Evolutionary conservation across 2,888 invertebrate genomes (phyloP).

Genomic region (Andrena flavipes): DNA sequence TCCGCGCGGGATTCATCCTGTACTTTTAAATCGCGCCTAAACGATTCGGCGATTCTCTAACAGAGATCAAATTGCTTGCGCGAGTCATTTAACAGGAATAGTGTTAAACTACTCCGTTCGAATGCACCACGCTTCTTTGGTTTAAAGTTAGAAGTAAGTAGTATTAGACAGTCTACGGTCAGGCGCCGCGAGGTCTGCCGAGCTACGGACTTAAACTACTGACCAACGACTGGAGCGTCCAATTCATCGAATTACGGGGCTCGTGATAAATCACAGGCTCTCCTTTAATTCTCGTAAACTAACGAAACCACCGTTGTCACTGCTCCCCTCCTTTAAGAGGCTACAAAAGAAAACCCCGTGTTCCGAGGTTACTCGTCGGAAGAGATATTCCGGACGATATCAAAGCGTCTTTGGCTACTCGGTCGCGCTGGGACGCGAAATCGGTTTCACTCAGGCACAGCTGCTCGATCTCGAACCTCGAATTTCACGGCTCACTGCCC

Average conservation of each 20-base stretch:
- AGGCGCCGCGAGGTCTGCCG: too few relatives aligned
- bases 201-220: too few relatives aligned
- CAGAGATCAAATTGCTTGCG: neutral
- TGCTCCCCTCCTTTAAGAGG: neutral
- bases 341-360: neutral
- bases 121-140: neutral
- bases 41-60: neutral
- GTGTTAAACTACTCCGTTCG: neutral
- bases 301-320: too few relatives aligned
- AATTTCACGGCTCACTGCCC: constrained; percentile 44
- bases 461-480: constrained; percentile 45
- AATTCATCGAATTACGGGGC: too few relatives aligned
- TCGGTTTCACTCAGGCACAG: constrained; percentile 48
- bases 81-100: neutral
- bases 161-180: too few relatives aligned
- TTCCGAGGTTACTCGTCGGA: constrained; percentile 13
- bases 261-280: too few relatives aligned
- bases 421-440: constrained; percentile 20
- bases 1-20: neutral
- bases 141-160: too few relatives aligned
- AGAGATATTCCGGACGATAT: neutral
- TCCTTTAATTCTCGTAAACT: too few relatives aligned
- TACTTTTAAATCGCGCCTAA: neutral
- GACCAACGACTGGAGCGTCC: too few relatives aligned
- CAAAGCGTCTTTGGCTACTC: neutral